Base-by-base conservation (phyloP, 2,113 vertebrate genomes). In the Collichthys lucidus region DNA sequence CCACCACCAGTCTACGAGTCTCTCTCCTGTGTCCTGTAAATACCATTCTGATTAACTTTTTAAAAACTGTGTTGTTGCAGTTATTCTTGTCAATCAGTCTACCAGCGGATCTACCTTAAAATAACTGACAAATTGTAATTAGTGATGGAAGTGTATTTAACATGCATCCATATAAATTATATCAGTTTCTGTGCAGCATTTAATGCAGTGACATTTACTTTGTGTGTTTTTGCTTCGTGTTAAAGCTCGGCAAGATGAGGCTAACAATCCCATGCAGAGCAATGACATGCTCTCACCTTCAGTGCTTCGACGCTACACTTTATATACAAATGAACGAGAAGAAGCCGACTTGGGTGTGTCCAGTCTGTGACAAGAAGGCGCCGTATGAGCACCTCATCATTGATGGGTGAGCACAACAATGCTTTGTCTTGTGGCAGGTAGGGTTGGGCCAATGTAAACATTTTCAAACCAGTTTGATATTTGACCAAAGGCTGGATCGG, bases 271-370 rank as follows among this genome's bases (percentile, higher is more conserved):
- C 98, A 0, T 99, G 98, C 87, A 95, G 98, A 46, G 96, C 97
- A 5, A 91, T 97, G 63, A 99, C 98, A 10, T 99, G 98, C 88
- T 97, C 97, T 55, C 98, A 99, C 86, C 95, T 99, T 65, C 98
- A 99, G 83, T 99, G 98, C 93, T 99, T 99, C 49, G 98, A 99
- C 84, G 98, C 98, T 79, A 98, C 97, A 64, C 96, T 99, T 84
- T 99, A 99, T 91, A 96, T 99, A 70, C 98, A 99, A 94, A 99
- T 99, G 98, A 99, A 99, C 84, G 98, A 99, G 69, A 99, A 98
- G 93, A 99, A 99, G 73, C 97, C 98, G 4, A 99, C 98, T 0
- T 99, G 98, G 98, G 98, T 99, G 77, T 99, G 98, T 94, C 98
- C 98, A 7, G 98, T 99, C 40, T 99, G 98, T 79, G 98, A 99